Evolutionary conservation across 2,888 invertebrate species (phyloP).

Genomic region (Spilosoma lubricipeda): DNA sequence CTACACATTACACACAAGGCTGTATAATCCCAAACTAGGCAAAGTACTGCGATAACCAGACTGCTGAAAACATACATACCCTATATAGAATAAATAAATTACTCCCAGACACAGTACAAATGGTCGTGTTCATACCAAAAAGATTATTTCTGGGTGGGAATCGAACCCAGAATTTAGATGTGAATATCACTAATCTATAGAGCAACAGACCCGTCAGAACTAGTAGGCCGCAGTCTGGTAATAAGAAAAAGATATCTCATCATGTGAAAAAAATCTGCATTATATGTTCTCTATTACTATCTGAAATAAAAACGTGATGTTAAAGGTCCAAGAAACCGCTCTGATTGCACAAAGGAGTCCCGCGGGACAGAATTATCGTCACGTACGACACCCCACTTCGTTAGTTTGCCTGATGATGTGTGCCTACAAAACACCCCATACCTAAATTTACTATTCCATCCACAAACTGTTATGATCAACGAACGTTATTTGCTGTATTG

Average conservation of each 20-base stretch:
- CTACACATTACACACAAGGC: no score
- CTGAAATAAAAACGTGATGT: conserved; percentile 58
- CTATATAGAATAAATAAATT: no score
- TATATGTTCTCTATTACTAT: conserved; percentile 48
- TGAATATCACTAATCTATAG: no score
- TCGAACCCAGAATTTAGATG: no score
- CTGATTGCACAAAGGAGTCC: conserved; percentile 85
- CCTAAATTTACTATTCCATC: conserved; percentile 53
- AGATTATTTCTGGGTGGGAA: no score
- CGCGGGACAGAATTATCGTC: conserved; percentile 81
- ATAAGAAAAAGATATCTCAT: neutral
- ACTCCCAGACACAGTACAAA: no score
- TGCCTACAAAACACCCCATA: conserved; percentile 44
- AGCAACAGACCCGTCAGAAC: no score
- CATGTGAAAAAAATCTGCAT: neutral
- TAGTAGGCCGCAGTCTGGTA: no score
- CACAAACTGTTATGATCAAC: conserved; percentile 43
- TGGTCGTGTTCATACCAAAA: no score
- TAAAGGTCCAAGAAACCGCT: conserved; percentile 77
- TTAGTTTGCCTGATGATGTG: conserved; percentile 67
- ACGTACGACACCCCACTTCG: conserved; percentile 79
- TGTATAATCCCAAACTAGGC: no score
- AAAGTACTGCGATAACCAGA: no score
- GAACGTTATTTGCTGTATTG: conserved; percentile 30
- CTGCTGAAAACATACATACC: no score